These are phyloP conservation scores for Drosophila sproati DNA, from an alignment of 1,140 invertebrate species.

Conservation along the genomic window DNA sequence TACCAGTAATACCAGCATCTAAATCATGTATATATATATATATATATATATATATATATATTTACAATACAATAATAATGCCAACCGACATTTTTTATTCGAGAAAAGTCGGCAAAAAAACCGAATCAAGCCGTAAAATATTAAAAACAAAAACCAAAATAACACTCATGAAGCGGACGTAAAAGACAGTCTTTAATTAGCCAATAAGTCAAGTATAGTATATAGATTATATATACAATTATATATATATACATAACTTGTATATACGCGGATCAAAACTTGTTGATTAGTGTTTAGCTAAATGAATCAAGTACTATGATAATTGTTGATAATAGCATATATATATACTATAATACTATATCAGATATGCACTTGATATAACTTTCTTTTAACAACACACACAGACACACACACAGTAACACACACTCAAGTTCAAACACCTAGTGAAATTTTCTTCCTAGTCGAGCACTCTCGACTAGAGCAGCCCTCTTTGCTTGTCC, in stretches of 20 bases:
- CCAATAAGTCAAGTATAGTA: slow-evolving; percentile 47
- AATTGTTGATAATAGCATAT: background rate
- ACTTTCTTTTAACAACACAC: background rate
- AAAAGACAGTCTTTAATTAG: slow-evolving; percentile 65
- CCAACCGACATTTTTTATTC: background rate
- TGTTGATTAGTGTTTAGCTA: slow-evolving; percentile 73
- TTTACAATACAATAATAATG: background rate
- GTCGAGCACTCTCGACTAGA: background rate
- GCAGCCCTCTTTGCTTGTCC: background rate
- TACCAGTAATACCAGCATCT: slow-evolving; percentile 27
- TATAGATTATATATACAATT: slow-evolving; percentile 21
- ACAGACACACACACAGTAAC: background rate
- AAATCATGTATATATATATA: slow-evolving; percentile 11
- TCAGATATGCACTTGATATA: background rate
- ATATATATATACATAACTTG: slow-evolving; percentile 9
- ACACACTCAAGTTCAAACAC: slow-evolving; percentile 7
- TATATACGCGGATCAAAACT: slow-evolving; percentile 60
- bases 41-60: slow-evolving; percentile 6
- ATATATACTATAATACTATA: background rate
- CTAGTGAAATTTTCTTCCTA: background rate
- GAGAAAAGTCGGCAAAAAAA: background rate
- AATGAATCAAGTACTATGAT: slow-evolving; percentile 27
- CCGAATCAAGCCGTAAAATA: background rate
- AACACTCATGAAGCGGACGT: slow-evolving; percentile 55
- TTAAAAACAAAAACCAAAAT: slow-evolving; percentile 20